Percentiles rank a stretch among this genome's conserved stretches.
These are phyloP conservation scores for Corapipo altera DNA, from an alignment of 2,113 vertebrate species.

Conservation along the genomic window DNA sequence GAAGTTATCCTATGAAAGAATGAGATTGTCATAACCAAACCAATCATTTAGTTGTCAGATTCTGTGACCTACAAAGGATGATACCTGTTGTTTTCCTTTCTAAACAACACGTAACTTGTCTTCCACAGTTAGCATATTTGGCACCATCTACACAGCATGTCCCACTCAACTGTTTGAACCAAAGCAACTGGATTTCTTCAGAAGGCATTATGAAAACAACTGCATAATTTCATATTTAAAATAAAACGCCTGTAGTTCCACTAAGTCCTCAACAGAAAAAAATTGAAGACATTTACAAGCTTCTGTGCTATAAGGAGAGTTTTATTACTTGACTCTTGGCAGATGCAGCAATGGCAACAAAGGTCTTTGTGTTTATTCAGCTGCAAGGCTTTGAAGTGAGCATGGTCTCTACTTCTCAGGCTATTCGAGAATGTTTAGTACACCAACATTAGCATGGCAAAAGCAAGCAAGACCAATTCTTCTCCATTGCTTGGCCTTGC, in stretches of 20 bases:
- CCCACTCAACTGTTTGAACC: neutral
- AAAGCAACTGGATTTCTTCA: neutral
- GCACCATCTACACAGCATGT: neutral
- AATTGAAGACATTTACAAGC: neutral
- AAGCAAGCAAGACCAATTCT: conserved; percentile 3
- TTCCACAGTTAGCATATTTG: neutral
- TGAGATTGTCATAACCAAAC: neutral
- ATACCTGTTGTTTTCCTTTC: neutral
- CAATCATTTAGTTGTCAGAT: neutral
- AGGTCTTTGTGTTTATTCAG: conserved; percentile 32
- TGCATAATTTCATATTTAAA: neutral
- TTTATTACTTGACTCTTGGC: neutral
- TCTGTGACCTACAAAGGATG: neutral
- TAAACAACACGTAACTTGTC: neutral
- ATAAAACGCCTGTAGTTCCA: neutral
- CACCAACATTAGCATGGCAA: neutral
- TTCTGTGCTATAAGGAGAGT: neutral
- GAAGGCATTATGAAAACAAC: neutral
- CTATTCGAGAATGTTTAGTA: neutral
- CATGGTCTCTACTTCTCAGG: neutral
- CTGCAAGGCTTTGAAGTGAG: conserved; percentile 48
- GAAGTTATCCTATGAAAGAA: neutral
- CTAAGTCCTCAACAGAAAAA: neutral
- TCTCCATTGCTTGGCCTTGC: neutral
- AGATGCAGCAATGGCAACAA: conserved; percentile 13